These are phyloP conservation scores for Dyspetes luteomarginatus DNA, from an alignment of 2,888 invertebrate genomes.

Conservation along the genomic window DNA sequence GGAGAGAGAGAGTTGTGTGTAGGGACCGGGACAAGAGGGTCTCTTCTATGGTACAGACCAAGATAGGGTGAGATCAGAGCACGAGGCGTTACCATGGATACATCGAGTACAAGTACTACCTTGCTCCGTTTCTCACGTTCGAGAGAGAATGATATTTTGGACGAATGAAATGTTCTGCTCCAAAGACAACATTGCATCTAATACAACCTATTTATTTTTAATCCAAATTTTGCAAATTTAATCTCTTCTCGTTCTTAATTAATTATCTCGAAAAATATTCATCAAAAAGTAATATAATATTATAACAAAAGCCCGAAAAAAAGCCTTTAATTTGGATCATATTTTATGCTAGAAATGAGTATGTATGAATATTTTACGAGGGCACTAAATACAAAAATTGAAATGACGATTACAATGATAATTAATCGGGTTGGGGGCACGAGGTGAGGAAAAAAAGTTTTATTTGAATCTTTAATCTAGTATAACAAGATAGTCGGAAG, in stretches of 20 bases:
- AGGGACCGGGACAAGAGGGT: slow-evolving; percentile 26
- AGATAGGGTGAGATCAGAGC: slow-evolving; percentile 63
- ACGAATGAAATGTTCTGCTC: slow-evolving; percentile 1
- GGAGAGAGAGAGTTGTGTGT: background rate
- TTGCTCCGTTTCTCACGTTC: slow-evolving; percentile 42
- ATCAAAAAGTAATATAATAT: background rate
- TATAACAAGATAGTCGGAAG: slow-evolving; percentile 1
- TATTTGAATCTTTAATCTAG: slow-evolving; percentile 4
- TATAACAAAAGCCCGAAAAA: background rate
- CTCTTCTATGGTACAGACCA: slow-evolving; percentile 45
- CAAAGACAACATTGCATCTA: background rate
- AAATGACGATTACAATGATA: background rate
- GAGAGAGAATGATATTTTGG: slow-evolving; percentile 41
- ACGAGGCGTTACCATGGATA: slow-evolving; percentile 67
- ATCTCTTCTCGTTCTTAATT: background rate
- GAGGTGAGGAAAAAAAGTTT: background rate
- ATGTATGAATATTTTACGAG: too few relatives aligned
- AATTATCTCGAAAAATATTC: background rate
- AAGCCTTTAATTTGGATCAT: too few relatives aligned
- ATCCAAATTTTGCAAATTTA: background rate
- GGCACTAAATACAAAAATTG: background rate
- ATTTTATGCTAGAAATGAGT: too few relatives aligned
- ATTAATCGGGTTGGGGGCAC: background rate
- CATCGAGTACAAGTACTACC: slow-evolving; percentile 71
- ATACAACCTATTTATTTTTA: background rate